Conservation (phyloP, 1,140 invertebrate species). For the Cydia pomonella region DNA sequence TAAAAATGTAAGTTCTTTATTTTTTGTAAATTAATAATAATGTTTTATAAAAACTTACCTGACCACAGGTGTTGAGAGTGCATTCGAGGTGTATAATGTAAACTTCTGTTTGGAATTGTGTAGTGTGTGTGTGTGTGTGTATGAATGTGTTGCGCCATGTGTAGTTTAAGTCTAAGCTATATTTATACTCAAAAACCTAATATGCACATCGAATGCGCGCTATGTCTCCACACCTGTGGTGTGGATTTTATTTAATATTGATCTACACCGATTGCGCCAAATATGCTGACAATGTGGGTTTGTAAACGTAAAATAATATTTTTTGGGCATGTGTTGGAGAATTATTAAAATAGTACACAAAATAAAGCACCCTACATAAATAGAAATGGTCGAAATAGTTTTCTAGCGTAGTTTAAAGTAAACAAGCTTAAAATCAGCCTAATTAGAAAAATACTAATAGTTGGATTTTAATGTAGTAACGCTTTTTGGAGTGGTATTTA, state of each 20-base stretch:
- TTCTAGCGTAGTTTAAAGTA: neutral
- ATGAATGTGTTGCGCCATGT: neutral
- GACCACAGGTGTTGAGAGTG: neutral
- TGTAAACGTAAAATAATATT: too few species aligned
- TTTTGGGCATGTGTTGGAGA: neutral
- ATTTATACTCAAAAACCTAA: neutral
- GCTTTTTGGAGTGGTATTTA: neutral
- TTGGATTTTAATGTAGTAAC: constrained; percentile 10
- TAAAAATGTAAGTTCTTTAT: neutral
- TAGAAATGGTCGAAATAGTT: neutral
- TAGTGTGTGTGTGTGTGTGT: neutral
- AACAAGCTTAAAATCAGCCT: neutral
- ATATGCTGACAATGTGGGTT: too few species aligned
- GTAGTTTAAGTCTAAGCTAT: neutral
- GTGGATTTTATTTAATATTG: too few species aligned
- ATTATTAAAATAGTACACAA: neutral
- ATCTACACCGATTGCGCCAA: too few species aligned
- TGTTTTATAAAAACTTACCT: too few species aligned
- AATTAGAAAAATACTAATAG: neutral
- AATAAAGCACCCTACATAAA: neutral
- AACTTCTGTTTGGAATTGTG: neutral
- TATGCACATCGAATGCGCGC: neutral
- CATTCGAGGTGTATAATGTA: neutral
- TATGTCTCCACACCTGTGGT: neutral
- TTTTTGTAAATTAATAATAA: too few species aligned